A percentile compares a stretch with the other conserved stretches of the same genome.
Conservation (phyloP, 2,113 vertebrate genomes). For the Tricholaema leucomelas region DNA sequence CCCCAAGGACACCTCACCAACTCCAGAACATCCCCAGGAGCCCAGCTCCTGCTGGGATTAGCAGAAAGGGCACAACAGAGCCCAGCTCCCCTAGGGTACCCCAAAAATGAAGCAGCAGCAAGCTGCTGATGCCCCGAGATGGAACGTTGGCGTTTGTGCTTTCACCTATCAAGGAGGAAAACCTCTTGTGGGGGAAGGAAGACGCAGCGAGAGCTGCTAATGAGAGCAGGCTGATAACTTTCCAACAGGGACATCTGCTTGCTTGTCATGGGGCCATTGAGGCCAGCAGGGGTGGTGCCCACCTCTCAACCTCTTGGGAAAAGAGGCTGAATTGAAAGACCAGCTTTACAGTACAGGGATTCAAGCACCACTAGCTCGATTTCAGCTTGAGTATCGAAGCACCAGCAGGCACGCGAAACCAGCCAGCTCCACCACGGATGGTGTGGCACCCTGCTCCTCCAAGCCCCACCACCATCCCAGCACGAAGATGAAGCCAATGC, state of each 20-base stretch:
- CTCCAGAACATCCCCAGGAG: not conserved
- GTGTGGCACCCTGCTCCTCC: not conserved
- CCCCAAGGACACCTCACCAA: not conserved
- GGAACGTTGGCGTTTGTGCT: not conserved
- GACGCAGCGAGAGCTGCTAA: fast-evolving
- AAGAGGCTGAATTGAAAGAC: constrained; percentile 38
- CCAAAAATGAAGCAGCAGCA: fast-evolving
- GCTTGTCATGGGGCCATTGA: fast-evolving
- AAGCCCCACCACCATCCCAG: not conserved
- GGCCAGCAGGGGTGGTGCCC: not conserved
- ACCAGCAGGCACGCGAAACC: fast-evolving
- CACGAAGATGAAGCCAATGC: fast-evolving
- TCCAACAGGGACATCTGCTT: not conserved
- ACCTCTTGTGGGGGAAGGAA: not conserved
- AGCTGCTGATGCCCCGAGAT: not conserved
- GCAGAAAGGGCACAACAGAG: not conserved
- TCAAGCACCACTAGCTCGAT: constrained; percentile 55
- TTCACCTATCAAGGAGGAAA: not conserved
- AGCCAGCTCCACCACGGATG: not conserved
- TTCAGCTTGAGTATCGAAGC: not conserved
- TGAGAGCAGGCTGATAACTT: not conserved
- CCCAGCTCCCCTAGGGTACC: not conserved
- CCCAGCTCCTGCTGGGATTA: not conserved
- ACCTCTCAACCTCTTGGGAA: not conserved
- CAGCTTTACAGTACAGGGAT: constrained; percentile 68